Percentiles rank a stretch among this genome's conserved stretches.
phyloP scores from a whole-genome alignment of 1,140 invertebrate species.

The Cherax destructor region DNA sequence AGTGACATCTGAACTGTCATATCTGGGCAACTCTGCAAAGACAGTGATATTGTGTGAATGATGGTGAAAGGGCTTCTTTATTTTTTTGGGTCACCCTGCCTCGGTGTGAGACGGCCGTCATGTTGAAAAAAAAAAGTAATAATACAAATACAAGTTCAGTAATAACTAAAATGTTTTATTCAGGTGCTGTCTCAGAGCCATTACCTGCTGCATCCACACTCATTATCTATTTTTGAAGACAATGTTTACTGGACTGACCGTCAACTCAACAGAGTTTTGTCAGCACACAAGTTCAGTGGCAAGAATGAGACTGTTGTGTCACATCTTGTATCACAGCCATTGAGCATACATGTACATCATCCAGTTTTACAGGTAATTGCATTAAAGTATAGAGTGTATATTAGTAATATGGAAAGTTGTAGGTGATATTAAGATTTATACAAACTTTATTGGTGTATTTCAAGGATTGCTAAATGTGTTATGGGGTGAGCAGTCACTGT shows the following conservation, averaged over 20 bases:
- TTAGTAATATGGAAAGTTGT: neutral
- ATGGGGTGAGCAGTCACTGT: too few relatives aligned
- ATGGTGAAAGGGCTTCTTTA: too few relatives aligned
- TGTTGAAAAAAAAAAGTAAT: neutral
- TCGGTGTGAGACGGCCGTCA: too few relatives aligned
- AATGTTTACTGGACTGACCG: constrained; percentile 97
- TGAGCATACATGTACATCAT: constrained; percentile 96
- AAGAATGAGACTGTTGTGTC: constrained; percentile 94
- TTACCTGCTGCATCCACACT: constrained; percentile 96
- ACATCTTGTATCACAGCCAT: constrained; percentile 93
- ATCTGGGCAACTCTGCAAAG: too few relatives aligned
- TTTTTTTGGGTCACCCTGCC: too few relatives aligned
- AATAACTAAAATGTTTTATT: constrained; percentile 13
- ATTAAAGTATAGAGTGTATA: neutral
- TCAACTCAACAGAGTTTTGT: constrained; percentile 85
- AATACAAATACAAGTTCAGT: constrained; percentile 15
- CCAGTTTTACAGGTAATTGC: constrained; percentile 89
- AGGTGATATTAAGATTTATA: too few relatives aligned
- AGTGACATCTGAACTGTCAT: too few relatives aligned
- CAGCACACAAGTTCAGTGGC: constrained; percentile 92
- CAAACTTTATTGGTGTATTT: too few relatives aligned
- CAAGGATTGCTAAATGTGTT: too few relatives aligned
- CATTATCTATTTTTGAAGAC: constrained; percentile 87
- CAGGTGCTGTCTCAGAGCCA: constrained; percentile 88
- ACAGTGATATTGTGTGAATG: too few relatives aligned